These are phyloP conservation scores for Centropus bengalensis DNA, from an alignment of 2,113 vertebrate genomes.

Conservation along the genomic window DNA sequence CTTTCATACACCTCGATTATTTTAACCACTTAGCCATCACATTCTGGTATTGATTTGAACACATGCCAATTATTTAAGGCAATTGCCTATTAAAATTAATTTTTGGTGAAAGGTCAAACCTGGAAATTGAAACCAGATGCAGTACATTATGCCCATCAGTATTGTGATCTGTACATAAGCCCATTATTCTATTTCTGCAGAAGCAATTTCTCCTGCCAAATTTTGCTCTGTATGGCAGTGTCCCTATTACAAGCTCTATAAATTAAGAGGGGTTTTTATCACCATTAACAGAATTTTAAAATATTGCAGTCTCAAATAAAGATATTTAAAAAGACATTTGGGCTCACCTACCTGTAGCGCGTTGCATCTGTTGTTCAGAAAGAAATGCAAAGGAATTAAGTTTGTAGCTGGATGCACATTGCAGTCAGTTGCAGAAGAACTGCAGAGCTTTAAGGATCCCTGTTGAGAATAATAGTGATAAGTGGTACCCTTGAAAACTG, in stretches of 20 bases:
- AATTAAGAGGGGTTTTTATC: conserved; percentile 25
- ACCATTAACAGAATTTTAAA: conserved; percentile 24
- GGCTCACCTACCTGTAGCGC: not conserved
- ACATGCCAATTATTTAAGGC: conserved; percentile 56
- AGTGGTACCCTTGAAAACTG: not conserved
- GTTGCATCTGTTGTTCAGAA: not conserved
- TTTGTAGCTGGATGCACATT: not conserved
- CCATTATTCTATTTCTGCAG: conserved; percentile 42
- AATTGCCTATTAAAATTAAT: conserved; percentile 70
- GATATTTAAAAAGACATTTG: accelerated
- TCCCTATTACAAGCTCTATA: not conserved
- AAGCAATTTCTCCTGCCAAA: conserved; percentile 22
- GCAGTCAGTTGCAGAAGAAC: not conserved
- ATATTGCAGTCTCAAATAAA: not conserved
- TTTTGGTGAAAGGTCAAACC: conserved; percentile 47
- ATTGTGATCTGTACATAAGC: conserved; percentile 35
- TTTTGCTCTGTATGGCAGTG: not conserved
- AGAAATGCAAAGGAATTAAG: not conserved
- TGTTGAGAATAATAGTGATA: not conserved
- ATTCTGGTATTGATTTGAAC: conserved; percentile 37
- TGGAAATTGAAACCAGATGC: conserved; percentile 60
- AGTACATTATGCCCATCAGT: conserved; percentile 36
- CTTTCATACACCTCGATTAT: conserved; percentile 22
- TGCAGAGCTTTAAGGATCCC: not conserved
- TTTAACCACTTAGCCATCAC: conserved; percentile 42